phyloP scores from a whole-genome alignment of 2,888 invertebrate species.

The Yponomeuta evonymella region DNA sequence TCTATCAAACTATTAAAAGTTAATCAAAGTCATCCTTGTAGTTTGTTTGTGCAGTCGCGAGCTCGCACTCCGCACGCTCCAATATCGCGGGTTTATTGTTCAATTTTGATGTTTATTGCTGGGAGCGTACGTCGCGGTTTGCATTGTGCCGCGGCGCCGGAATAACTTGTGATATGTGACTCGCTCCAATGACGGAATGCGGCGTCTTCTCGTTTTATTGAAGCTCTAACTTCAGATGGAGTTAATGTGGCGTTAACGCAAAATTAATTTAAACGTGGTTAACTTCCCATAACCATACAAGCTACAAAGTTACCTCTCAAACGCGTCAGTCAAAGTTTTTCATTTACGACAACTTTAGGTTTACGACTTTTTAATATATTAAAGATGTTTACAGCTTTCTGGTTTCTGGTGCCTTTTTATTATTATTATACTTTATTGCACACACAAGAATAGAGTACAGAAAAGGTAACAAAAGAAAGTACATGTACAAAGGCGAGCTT shows the following conservation, averaged over 20 bases:
- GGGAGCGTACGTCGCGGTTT: neutral
- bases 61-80: constrained; percentile 2
- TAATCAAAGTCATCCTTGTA: neutral
- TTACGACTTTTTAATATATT: too few relatives aligned
- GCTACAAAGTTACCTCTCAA: too few relatives aligned
- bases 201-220: neutral
- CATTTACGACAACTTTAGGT: too few relatives aligned
- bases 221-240: neutral
- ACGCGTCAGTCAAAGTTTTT: too few relatives aligned
- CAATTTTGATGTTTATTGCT: constrained; percentile 52
- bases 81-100: constrained; percentile 35
- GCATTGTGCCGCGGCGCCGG: neutral
- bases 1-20: constrained; percentile 1
- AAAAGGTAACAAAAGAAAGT: too few relatives aligned
- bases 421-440: too few relatives aligned
- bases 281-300: neutral
- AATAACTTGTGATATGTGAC: neutral
- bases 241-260: neutral
- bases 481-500: too few relatives aligned
- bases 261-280: neutral
- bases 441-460: too few relatives aligned
- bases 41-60: neutral
- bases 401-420: too few relatives aligned
- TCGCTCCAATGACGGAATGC: neutral
- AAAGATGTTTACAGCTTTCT: too few relatives aligned